Conservation (phyloP, 2,113 vertebrate genomes). For the Glareola pratincola region DNA sequence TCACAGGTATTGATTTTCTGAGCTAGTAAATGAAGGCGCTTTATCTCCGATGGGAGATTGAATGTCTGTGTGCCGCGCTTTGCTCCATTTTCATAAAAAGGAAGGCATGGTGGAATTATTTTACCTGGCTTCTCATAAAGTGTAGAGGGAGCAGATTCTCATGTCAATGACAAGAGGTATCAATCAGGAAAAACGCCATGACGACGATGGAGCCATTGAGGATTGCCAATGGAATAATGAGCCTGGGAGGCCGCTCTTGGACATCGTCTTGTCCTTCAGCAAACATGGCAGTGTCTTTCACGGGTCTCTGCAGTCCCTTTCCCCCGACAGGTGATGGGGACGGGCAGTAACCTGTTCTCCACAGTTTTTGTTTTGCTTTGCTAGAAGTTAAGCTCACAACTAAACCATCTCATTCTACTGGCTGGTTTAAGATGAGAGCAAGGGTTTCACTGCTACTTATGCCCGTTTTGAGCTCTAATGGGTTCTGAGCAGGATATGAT, state of each 20-base stretch:
- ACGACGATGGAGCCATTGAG: background rate
- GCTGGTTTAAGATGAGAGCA: slow-evolving; percentile 3
- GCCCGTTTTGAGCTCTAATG: slow-evolving; percentile 7
- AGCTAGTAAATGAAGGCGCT: slow-evolving; percentile 69
- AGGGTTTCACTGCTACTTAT: slow-evolving; percentile 17
- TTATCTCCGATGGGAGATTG: slow-evolving; percentile 69
- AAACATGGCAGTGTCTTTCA: background rate
- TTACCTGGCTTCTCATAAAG: slow-evolving; percentile 58
- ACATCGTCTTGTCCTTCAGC: background rate
- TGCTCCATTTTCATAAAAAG: slow-evolving; percentile 72
- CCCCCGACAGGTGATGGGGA: background rate
- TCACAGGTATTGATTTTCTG: slow-evolving; percentile 73
- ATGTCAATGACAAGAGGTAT: slow-evolving; percentile 12
- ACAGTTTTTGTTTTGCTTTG: slow-evolving; percentile 1
- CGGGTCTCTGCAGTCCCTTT: background rate
- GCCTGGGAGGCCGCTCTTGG: background rate
- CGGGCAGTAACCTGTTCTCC: background rate
- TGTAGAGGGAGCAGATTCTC: slow-evolving; percentile 42
- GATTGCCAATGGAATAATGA: background rate
- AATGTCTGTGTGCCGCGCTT: slow-evolving; percentile 58
- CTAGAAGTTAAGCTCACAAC: background rate
- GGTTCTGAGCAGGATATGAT: slow-evolving; percentile 6
- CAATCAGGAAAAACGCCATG: background rate
- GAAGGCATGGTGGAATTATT: slow-evolving; percentile 61
- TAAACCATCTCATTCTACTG: background rate